A percentile compares a stretch with the other conserved stretches of the same genome.
Conservation (phyloP, 1,140 invertebrate species). For the Trichomalopsis sarcophagae region DNA sequence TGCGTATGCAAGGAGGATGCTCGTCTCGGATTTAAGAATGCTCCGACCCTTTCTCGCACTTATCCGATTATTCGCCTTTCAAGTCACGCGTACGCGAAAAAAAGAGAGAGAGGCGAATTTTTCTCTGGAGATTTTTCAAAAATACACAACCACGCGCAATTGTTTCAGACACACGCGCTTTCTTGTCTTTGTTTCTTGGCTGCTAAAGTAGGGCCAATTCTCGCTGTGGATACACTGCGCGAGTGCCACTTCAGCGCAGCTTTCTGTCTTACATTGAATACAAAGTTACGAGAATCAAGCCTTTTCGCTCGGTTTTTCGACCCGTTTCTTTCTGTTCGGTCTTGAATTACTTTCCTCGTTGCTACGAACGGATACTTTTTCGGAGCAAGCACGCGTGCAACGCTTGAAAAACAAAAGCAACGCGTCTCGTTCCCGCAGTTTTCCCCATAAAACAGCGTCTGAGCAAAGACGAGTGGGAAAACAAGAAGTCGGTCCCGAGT, state of each 20-base stretch:
- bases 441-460: neutral
- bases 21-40: constrained; percentile 54
- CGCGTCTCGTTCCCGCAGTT: neutral
- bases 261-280: neutral
- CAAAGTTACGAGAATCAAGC: neutral
- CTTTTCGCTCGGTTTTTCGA: neutral
- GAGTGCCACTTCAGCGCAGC: constrained; percentile 14
- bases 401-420: neutral
- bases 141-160: neutral
- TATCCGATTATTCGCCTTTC: constrained; percentile 8
- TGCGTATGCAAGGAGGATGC: constrained; percentile 54
- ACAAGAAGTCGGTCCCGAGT: constrained; percentile 46
- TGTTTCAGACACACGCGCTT: constrained; percentile 1
- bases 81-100: neutral
- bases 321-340: neutral
- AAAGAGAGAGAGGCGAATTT: neutral
- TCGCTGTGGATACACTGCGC: neutral
- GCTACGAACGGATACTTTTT: neutral
- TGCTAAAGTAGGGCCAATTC: neutral
- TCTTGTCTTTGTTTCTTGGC: neutral
- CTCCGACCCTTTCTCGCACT: neutral
- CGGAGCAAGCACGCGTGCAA: neutral
- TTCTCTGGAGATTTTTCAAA: constrained; percentile 11
- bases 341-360: neutral
- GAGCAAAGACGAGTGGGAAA: constrained; percentile 41